phyloP scores from a whole-genome alignment of 2,888 invertebrate genomes.

The Lycophotia porphyrea region DNA sequence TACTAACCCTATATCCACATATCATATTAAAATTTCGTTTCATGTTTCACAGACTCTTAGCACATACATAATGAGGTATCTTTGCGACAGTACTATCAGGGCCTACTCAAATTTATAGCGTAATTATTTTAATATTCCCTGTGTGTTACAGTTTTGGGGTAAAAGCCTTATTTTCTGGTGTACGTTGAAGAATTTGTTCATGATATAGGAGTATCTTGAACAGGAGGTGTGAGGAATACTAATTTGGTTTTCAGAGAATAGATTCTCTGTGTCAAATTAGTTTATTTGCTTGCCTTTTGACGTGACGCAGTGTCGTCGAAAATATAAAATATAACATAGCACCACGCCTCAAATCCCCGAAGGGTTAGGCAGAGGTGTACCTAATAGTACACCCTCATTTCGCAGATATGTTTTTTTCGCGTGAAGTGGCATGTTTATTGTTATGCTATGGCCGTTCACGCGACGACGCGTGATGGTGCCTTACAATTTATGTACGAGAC shows the following conservation, averaged over 20 bases:
- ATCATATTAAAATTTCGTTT: constrained; percentile 56
- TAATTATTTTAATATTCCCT: constrained; percentile 56
- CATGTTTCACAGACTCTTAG: constrained; percentile 48
- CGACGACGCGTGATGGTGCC: no score
- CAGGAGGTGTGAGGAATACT: constrained; percentile 7
- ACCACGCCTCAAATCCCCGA: no score
- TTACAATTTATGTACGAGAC: no score
- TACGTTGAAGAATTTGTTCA: constrained; percentile 15
- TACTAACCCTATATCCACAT: constrained; percentile 38
- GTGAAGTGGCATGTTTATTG: no score
- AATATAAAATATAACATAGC: no score
- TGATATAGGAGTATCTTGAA: constrained; percentile 8
- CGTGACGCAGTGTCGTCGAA: neutral
- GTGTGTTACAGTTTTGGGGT: constrained; percentile 14
- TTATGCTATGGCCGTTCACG: no score
- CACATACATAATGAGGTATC: constrained; percentile 48
- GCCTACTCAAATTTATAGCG: constrained; percentile 53
- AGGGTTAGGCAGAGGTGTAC: no score
- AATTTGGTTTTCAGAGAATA: neutral
- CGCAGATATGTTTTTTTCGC: no score
- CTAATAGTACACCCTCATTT: no score
- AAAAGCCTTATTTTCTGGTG: constrained; percentile 10
- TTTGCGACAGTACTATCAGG: constrained; percentile 42
- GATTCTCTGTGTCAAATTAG: neutral
- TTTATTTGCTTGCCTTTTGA: neutral